Percentiles rank a stretch among this genome's conserved stretches.
Conservation (phyloP, 2,888 invertebrate genomes). For the Morpho deidamia region DNA sequence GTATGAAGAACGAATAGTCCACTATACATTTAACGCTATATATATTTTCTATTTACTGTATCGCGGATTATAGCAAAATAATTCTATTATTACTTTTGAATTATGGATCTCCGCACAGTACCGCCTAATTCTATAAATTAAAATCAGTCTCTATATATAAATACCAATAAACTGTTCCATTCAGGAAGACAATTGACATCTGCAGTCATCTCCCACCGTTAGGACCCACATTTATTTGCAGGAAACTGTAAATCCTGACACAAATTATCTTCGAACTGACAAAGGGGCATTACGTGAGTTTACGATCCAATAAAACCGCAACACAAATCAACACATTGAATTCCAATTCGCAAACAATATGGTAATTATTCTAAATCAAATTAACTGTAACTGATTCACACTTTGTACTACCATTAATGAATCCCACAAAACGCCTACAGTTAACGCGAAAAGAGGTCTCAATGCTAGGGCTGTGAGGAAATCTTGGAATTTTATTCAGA, state of each 20-base stretch:
- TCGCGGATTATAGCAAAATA: too few species aligned
- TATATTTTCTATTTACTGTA: too few species aligned
- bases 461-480: not conserved
- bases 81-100: too few species aligned
- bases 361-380: slow-evolving; percentile 11
- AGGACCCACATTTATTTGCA: not conserved
- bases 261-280: slow-evolving; percentile 2
- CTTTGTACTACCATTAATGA: slow-evolving; percentile 1
- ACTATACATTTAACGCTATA: too few species aligned
- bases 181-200: too few species aligned
- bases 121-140: too few species aligned
- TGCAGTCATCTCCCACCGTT: too few species aligned
- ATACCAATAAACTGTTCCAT: too few species aligned
- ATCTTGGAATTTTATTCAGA: too few species aligned
- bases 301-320: slow-evolving; percentile 6
- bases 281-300: slow-evolving; percentile 6
- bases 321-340: slow-evolving; percentile 1
- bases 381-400: slow-evolving; percentile 9
- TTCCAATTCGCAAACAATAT: not conserved
- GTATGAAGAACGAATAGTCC: too few species aligned
- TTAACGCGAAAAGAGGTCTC: not conserved
- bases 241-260: slow-evolving; percentile 5
- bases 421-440: slow-evolving; percentile 3
- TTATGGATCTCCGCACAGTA: too few species aligned
- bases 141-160: too few species aligned